phyloP scores from a whole-genome alignment of 1,140 invertebrate species.

The Macrosteles quadrilineatus region DNA sequence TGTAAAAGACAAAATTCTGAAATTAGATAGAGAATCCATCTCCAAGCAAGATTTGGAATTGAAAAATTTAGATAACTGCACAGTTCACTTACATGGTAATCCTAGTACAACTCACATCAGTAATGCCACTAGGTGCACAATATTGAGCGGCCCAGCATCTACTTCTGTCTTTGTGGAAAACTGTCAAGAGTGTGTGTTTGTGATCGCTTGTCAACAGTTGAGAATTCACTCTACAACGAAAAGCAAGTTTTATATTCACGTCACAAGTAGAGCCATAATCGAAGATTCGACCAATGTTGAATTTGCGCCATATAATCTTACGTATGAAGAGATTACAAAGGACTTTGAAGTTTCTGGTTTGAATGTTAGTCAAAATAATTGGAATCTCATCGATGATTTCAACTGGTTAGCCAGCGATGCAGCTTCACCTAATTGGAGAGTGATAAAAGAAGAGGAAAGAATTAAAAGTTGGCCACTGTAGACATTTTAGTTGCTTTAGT shows the following conservation, averaged over 20 bases:
- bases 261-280: constrained; percentile 92
- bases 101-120: constrained; percentile 88
- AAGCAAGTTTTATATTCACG: constrained; percentile 86
- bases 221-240: constrained; percentile 79
- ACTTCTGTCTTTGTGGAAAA: constrained; percentile 90
- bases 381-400: constrained; percentile 89
- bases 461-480: constrained; percentile 19
- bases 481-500: too few relatives aligned
- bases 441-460: constrained; percentile 36
- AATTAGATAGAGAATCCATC: constrained; percentile 65
- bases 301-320: constrained; percentile 84
- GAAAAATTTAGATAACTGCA: constrained; percentile 73
- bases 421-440: constrained; percentile 87
- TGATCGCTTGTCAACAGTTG: constrained; percentile 92
- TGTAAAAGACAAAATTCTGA: constrained; percentile 62
- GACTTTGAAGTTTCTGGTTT: constrained; percentile 75
- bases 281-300: constrained; percentile 82
- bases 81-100: constrained; percentile 75
- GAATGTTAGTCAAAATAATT: constrained; percentile 77
- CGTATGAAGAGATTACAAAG: constrained; percentile 71
- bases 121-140: constrained; percentile 71
- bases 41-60: constrained; percentile 82
- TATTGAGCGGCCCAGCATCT: constrained; percentile 81
- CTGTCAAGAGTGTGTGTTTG: constrained; percentile 76
- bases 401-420: constrained; percentile 89